phyloP scores from a whole-genome alignment of 2,113 vertebrate species.

The Pavo muticus region DNA sequence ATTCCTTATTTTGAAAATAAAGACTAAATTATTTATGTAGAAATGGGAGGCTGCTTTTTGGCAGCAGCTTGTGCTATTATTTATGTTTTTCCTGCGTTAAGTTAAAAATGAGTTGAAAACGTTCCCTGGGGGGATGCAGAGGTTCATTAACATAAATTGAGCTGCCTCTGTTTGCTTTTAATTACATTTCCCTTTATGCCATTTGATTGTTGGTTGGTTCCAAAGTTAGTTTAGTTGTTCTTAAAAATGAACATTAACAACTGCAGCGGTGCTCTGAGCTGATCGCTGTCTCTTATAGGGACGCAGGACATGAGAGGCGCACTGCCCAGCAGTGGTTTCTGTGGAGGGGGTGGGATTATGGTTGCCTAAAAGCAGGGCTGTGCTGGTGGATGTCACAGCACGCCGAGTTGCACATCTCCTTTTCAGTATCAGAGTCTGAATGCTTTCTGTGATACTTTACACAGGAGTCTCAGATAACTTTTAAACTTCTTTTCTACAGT shows the following conservation, averaged over 20 bases:
- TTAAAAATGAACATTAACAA: fast-evolving
- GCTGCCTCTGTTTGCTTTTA: neutral
- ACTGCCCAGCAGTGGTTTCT: neutral
- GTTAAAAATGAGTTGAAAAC: slow-evolving; percentile 16
- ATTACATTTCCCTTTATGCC: neutral
- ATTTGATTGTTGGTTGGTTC: slow-evolving; percentile 4
- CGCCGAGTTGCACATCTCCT: neutral
- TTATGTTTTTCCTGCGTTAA: neutral
- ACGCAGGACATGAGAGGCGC: neutral
- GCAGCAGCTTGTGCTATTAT: neutral
- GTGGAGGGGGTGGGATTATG: neutral
- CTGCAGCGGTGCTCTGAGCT: neutral
- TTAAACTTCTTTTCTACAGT: slow-evolving; percentile 72
- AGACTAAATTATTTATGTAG: slow-evolving; percentile 33
- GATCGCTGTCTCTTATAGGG: neutral
- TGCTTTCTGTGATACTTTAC: neutral
- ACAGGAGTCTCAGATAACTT: slow-evolving; percentile 31
- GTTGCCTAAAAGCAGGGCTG: neutral
- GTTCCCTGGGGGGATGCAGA: neutral
- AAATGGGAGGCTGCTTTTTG: neutral
- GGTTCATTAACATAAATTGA: neutral
- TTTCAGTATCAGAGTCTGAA: neutral
- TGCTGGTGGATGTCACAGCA: neutral
- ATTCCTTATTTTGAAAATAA: neutral
- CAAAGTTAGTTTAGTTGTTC: neutral